Percentiles rank a stretch among this genome's conserved stretches.
phyloP scores from a whole-genome alignment of 2,113 vertebrate genomes.

The Motacilla alba region DNA sequence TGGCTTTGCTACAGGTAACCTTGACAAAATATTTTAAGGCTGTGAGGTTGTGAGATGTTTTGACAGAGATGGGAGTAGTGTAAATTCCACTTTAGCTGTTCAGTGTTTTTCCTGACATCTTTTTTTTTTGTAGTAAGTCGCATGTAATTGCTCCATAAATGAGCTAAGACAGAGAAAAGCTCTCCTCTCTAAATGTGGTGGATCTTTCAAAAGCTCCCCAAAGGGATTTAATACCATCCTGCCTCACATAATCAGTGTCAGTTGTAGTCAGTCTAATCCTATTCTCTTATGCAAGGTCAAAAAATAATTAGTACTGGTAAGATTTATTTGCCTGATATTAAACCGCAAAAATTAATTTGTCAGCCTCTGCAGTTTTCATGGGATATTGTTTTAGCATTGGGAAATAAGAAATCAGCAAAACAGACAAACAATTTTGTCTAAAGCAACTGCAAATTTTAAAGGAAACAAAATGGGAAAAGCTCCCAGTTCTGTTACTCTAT shows the following conservation, averaged over 20 bases:
- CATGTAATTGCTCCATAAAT: constrained; percentile 19
- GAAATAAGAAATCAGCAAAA: not conserved
- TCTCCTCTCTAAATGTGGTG: not conserved
- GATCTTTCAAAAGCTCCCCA: constrained; percentile 29
- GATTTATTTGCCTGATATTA: constrained; percentile 40
- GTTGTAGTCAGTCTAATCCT: constrained; percentile 18
- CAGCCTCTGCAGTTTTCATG: not conserved
- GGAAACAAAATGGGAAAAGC: not conserved
- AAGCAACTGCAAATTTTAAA: not conserved
- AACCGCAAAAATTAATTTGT: constrained; percentile 25
- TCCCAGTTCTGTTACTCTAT: not conserved
- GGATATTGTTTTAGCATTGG: not conserved
- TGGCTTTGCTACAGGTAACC: not conserved
- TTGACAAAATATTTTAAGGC: not conserved
- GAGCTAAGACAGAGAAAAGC: constrained; percentile 32
- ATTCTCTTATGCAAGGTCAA: constrained; percentile 35
- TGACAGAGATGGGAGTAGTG: not conserved
- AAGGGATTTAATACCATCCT: constrained; percentile 61
- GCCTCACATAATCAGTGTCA: constrained; percentile 52
- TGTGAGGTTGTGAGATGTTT: not conserved
- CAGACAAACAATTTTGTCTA: not conserved
- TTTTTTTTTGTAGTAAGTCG: not conserved
- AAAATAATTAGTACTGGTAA: constrained; percentile 50
- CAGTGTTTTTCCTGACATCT: not conserved
- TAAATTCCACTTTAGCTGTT: not conserved